phyloP scores from a whole-genome alignment of 2,888 invertebrate genomes.

The Dorcus hopei region DNA sequence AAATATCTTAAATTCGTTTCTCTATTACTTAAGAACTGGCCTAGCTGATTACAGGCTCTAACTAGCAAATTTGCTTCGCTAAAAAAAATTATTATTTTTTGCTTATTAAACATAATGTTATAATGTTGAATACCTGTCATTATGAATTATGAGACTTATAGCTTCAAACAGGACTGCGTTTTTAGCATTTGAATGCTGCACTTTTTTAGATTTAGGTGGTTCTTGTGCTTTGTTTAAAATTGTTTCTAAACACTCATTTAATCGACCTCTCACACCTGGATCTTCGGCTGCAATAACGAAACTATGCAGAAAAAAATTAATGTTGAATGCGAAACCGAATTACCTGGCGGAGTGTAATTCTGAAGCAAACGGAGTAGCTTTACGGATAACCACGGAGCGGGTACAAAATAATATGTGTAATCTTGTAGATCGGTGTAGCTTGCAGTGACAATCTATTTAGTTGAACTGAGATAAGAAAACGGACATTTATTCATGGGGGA shows the following conservation, averaged over 20 bases:
- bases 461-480: neutral
- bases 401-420: conserved; percentile 99
- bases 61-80: conserved; percentile 95
- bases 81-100: conserved; percentile 21
- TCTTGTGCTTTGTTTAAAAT: conserved; percentile 99
- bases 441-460: conserved; percentile 86
- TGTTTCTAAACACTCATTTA: conserved; percentile 97
- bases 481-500: neutral
- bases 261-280: conserved; percentile 91
- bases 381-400: conserved; percentile 99
- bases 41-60: conserved; percentile 97
- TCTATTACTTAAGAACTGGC: conserved; percentile 94
- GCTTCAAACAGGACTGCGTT: conserved; percentile 99
- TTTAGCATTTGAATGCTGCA: conserved; percentile 99
- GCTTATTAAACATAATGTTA: neutral
- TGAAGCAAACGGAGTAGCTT: conserved; percentile 93
- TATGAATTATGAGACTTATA: conserved; percentile 98
- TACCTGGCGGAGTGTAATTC: conserved; percentile 95
- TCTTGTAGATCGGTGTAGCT: conserved; percentile 99
- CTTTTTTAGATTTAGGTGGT: conserved; percentile 99
- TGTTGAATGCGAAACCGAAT: neutral
- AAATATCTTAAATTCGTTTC: conserved; percentile 98
- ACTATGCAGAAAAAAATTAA: neutral
- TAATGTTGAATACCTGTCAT: conserved; percentile 64
- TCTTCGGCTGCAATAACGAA: conserved; percentile 62